Conservation (phyloP, 2,888 invertebrate genomes). For the Schizaphis graminum region DNA sequence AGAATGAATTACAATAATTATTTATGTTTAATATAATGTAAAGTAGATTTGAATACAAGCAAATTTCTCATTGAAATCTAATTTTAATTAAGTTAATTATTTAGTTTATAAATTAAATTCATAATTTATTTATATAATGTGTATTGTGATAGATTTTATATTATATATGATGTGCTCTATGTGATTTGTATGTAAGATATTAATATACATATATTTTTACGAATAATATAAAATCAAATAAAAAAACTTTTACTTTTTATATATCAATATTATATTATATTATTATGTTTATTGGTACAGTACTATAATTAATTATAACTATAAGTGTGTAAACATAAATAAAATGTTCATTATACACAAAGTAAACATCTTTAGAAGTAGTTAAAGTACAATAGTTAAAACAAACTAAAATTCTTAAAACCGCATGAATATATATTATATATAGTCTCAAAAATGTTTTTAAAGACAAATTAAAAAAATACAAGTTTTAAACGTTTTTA, state of each 20-base stretch:
- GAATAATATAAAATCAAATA: no score
- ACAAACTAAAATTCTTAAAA: background rate
- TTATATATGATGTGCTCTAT: background rate
- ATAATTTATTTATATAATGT: background rate
- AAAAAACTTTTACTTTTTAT: no score
- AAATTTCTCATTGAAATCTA: background rate
- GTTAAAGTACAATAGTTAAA: background rate
- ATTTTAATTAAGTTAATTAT: background rate
- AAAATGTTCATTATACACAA: background rate
- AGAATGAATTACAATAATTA: no score
- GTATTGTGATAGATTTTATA: background rate
- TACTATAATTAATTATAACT: no score
- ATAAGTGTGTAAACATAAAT: background rate
- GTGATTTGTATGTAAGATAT: background rate
- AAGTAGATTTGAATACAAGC: no score
- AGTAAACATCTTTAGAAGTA: background rate
- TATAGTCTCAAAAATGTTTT: background rate
- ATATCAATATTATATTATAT: background rate
- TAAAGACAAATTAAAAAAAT: background rate
- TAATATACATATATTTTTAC: no score
- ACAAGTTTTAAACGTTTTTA: background rate
- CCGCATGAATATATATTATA: background rate
- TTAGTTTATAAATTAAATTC: no score
- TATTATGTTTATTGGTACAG: background rate
- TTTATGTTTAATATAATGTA: no score